phyloP scores from a whole-genome alignment of 35 echinoderm and acorn worm species.

The Stichopus chloronotus region DNA sequence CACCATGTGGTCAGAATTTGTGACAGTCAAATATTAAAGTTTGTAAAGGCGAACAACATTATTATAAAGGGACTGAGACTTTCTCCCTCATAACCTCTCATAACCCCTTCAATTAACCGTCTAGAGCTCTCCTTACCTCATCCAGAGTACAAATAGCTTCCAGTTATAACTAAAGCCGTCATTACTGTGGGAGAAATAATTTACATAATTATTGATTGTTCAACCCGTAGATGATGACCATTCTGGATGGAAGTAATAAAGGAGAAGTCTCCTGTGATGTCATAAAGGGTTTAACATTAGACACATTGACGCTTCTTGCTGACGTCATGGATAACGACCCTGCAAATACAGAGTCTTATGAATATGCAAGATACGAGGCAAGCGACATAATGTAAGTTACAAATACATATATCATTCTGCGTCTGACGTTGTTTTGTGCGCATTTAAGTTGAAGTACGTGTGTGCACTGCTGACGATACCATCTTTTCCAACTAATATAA shows the following conservation, averaged over 20 bases:
- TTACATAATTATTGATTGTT: not conserved
- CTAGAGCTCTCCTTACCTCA: too few species aligned
- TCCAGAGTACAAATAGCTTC: too few species aligned
- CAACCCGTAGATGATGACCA: not conserved
- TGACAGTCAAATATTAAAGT: too few species aligned
- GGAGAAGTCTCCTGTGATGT: constrained; percentile 41
- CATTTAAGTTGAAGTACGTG: not conserved
- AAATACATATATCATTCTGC: too few species aligned
- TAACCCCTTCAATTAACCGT: too few species aligned
- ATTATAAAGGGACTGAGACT: too few species aligned
- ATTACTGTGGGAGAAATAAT: too few species aligned
- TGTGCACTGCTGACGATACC: not conserved
- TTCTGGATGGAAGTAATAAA: constrained; percentile 36
- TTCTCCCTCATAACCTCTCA: too few species aligned
- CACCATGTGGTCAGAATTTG: too few species aligned
- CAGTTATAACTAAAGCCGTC: too few species aligned
- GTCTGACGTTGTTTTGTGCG: not conserved
- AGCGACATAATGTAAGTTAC: constrained; percentile 34
- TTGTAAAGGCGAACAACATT: too few species aligned
- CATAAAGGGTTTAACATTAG: constrained; percentile 21
- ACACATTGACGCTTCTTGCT: constrained; percentile 33
- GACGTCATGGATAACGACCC: constrained; percentile 58
- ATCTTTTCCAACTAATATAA: not conserved
- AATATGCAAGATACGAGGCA: constrained; percentile 41
- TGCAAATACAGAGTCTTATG: constrained; percentile 62